These are phyloP conservation scores for Diogma glabrata DNA, from an alignment of 2,888 invertebrate species.

Conservation along the genomic window DNA sequence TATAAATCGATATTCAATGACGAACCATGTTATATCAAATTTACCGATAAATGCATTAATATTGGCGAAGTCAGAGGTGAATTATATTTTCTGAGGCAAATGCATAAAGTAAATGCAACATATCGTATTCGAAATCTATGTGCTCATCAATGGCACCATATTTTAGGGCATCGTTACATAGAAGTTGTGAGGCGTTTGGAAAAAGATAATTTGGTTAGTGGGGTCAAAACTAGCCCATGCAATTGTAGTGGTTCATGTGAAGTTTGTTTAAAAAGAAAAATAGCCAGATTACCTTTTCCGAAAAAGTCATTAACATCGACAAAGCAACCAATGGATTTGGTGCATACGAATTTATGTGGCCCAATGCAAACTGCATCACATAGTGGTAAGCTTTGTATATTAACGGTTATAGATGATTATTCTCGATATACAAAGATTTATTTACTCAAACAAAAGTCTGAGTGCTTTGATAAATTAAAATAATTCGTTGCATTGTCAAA, in stretches of 20 bases:
- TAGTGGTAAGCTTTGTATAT: neutral
- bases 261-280: neutral
- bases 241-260: too few species aligned
- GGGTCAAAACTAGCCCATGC: too few species aligned
- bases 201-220: neutral
- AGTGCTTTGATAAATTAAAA: neutral
- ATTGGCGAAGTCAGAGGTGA: neutral
- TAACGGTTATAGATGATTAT: neutral
- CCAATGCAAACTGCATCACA: too few species aligned
- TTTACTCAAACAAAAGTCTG: neutral
- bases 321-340: too few species aligned
- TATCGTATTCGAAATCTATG: neutral
- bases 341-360: neutral
- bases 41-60: neutral
- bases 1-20: too few species aligned
- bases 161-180: neutral
- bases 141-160: neutral
- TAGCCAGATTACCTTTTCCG: neutral
- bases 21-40: neutral
- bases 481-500: neutral
- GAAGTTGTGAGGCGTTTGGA: neutral
- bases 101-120: neutral
- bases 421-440: neutral
- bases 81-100: neutral
- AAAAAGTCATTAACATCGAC: too few species aligned